Evolutionary conservation across 2,113 vertebrate species (phyloP).

Genomic region (Stigmatopora argus): DNA sequence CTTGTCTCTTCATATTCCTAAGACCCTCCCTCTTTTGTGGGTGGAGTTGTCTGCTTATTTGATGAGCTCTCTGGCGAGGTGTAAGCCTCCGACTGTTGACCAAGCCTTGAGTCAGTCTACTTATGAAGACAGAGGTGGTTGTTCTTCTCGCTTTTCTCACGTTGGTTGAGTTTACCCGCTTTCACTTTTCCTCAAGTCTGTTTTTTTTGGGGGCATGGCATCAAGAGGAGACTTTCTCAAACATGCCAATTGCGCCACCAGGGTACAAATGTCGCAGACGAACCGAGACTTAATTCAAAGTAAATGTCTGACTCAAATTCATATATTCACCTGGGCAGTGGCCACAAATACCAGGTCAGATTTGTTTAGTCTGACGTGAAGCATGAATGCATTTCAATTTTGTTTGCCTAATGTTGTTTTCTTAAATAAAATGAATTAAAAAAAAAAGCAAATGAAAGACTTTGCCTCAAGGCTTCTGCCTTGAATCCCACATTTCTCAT

Average conservation of each 20-base stretch:
- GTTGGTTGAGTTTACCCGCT: slow-evolving; percentile 43
- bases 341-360: neutral
- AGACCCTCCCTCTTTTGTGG: slow-evolving; percentile 29
- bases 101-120: slow-evolving; percentile 66
- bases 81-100: slow-evolving; percentile 47
- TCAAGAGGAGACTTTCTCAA: slow-evolving; percentile 31
- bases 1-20: slow-evolving; percentile 53
- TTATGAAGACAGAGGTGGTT: slow-evolving; percentile 49
- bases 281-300: slow-evolving; percentile 32
- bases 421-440: neutral
- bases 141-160: slow-evolving; percentile 22
- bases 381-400: slow-evolving; percentile 3
- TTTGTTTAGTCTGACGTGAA: neutral
- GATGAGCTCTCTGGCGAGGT: slow-evolving; percentile 33
- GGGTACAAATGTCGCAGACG: slow-evolving; percentile 15
- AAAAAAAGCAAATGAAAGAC: slow-evolving; percentile 20
- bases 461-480: slow-evolving; percentile 36
- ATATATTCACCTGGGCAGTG: neutral
- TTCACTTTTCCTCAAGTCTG: slow-evolving; percentile 38
- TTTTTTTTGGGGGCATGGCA: slow-evolving; percentile 60
- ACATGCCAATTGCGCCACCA: slow-evolving; percentile 25
- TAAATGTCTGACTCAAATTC: neutral
- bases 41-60: slow-evolving; percentile 14
- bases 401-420: neutral
- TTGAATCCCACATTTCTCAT: slow-evolving; percentile 51